Evolutionary conservation across 2,888 invertebrate species (phyloP).

Genomic region (Synergus gifuensis): DNA sequence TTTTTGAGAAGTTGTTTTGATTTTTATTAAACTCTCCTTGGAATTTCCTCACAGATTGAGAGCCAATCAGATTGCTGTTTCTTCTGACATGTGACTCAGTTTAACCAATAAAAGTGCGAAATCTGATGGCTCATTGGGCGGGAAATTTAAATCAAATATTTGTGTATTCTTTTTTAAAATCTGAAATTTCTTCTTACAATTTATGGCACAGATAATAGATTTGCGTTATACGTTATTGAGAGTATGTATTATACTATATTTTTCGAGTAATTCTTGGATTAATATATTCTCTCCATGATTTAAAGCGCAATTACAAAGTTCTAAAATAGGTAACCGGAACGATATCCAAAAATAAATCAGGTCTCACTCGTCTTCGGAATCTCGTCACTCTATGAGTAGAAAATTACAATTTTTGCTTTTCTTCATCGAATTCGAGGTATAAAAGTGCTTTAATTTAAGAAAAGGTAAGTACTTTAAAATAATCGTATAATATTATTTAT

Average conservation of each 20-base stretch:
- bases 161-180: neutral
- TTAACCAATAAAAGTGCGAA: neutral
- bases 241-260: neutral
- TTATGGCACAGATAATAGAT: neutral
- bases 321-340: constrained; percentile 70
- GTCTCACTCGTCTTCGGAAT: constrained; percentile 47
- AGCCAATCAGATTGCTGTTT: neutral
- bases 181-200: neutral
- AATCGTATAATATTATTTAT: neutral
- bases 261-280: neutral
- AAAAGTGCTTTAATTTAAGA: neutral
- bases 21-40: neutral
- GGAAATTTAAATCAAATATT: neutral
- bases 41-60: neutral
- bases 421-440: neutral
- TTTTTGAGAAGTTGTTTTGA: neutral
- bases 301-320: constrained; percentile 56
- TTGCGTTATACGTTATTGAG: neutral
- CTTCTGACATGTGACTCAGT: neutral
- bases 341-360: constrained; percentile 71
- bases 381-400: constrained; percentile 19
- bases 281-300: neutral
- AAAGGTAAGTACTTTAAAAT: neutral
- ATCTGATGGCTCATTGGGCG: too few species aligned
- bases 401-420: neutral